Conservation (phyloP, 1,140 invertebrate species). For the Ceratosolen fusciceps region DNA sequence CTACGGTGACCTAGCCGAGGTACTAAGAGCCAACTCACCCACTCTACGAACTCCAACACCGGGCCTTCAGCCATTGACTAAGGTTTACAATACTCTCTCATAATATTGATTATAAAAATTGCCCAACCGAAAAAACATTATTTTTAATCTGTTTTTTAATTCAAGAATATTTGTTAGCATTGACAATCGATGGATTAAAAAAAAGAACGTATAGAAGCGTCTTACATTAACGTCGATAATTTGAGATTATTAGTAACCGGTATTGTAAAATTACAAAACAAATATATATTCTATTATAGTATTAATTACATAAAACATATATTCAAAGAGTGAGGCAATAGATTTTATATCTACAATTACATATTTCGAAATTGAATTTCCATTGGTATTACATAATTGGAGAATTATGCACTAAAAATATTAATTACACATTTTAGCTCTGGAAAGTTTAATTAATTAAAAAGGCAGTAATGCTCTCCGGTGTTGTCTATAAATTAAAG, state of each 20-base stretch:
- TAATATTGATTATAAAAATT: too few relatives aligned
- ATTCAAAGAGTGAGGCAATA: neutral
- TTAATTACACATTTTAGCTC: neutral
- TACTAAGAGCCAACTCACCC: slow-evolving; percentile 79
- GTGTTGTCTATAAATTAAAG: neutral
- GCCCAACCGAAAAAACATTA: too few relatives aligned
- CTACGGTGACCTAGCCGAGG: slow-evolving; percentile 88
- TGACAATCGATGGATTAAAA: too few relatives aligned
- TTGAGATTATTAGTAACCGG: too few relatives aligned
- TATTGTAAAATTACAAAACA: too few relatives aligned
- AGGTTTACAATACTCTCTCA: slow-evolving; percentile 57
- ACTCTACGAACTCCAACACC: slow-evolving; percentile 65
- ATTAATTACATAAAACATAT: neutral
- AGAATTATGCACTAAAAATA: neutral
- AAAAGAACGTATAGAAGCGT: too few relatives aligned
- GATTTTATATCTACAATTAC: neutral
- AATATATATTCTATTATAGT: too few relatives aligned
- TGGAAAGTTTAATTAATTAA: neutral
- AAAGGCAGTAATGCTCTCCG: neutral
- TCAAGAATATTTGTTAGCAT: too few relatives aligned
- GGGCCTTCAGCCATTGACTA: slow-evolving; percentile 65
- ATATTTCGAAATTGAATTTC: neutral
- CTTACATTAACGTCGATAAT: too few relatives aligned
- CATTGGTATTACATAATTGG: neutral
- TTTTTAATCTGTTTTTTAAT: too few relatives aligned